These are phyloP conservation scores for Perca schrenkii DNA, from an alignment of 2,113 vertebrate species.

Conservation along the genomic window DNA sequence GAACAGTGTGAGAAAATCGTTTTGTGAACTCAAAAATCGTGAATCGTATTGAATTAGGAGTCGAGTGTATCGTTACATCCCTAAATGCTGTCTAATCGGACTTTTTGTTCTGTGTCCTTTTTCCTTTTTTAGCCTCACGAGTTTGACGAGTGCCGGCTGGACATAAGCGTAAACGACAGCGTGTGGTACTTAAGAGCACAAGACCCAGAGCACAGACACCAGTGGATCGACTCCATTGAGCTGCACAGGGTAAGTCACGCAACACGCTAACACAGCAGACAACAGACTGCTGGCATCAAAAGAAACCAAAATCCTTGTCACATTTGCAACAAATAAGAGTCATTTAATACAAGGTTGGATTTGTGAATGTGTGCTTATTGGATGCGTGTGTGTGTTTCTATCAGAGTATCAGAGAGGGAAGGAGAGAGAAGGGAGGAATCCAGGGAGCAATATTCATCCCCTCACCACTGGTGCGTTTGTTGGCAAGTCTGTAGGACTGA, in stretches of 20 bases:
- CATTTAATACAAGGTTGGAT: slow-evolving; percentile 6
- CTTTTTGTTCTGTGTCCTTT: background rate
- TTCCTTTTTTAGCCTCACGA: slow-evolving; percentile 89
- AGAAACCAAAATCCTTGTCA: background rate
- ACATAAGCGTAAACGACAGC: slow-evolving; percentile 97
- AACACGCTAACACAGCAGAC: background rate
- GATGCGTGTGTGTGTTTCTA: slow-evolving; percentile 64
- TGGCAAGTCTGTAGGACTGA: slow-evolving; percentile 36
- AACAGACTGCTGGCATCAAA: background rate
- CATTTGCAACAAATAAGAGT: slow-evolving; percentile 1
- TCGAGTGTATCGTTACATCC: no score
- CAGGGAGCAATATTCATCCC: slow-evolving; percentile 72
- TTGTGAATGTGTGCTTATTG: slow-evolving; percentile 41
- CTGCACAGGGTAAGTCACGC: slow-evolving; percentile 90
- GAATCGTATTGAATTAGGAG: no score
- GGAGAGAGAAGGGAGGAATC: slow-evolving; percentile 73
- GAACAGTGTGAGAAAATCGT: no score
- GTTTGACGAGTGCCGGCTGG: slow-evolving; percentile 98
- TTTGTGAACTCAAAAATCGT: no score
- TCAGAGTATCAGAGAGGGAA: slow-evolving; percentile 79
- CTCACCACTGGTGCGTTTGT: slow-evolving; percentile 72
- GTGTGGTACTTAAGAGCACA: slow-evolving; percentile 97
- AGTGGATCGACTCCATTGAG: slow-evolving; percentile 96
- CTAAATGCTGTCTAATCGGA: no score
- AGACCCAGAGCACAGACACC: slow-evolving; percentile 92